Evolutionary conservation across 2,113 vertebrate species (phyloP).

Genomic region (Tychaedon coryphoeus): DNA sequence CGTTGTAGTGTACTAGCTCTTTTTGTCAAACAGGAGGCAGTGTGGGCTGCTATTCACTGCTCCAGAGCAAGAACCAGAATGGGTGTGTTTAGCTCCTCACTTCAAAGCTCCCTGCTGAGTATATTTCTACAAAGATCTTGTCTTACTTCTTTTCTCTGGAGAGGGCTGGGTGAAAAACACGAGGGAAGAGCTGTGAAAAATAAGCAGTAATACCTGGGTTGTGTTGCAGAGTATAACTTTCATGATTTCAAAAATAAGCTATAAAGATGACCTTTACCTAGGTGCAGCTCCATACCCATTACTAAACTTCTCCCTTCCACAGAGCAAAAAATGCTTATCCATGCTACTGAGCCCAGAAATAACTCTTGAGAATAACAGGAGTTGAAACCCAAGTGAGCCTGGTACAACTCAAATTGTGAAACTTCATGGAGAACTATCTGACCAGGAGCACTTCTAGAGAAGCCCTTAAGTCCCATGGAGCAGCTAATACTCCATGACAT

Average conservation of each 20-base stretch:
- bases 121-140: not conserved
- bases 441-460: not conserved
- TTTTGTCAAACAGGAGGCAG: constrained; percentile 51
- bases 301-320: not conserved
- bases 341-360: not conserved
- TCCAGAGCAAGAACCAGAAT: not conserved
- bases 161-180: not conserved
- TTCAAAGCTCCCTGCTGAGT: not conserved
- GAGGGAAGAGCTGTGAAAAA: not conserved
- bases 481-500: not conserved
- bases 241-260: not conserved
- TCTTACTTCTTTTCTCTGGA: not conserved
- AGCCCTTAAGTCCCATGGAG: not conserved
- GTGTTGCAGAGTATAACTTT: not conserved
- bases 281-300: not conserved
- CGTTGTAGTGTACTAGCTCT: not conserved
- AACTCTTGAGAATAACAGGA: not conserved
- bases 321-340: not conserved
- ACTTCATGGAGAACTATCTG: not conserved
- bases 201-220: not conserved
- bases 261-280: not conserved
- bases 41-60: not conserved
- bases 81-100: not conserved
- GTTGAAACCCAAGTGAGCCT: not conserved
- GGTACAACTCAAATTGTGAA: not conserved